phyloP scores from a whole-genome alignment of 2,888 invertebrate species.

The Metallyticus violacea region DNA sequence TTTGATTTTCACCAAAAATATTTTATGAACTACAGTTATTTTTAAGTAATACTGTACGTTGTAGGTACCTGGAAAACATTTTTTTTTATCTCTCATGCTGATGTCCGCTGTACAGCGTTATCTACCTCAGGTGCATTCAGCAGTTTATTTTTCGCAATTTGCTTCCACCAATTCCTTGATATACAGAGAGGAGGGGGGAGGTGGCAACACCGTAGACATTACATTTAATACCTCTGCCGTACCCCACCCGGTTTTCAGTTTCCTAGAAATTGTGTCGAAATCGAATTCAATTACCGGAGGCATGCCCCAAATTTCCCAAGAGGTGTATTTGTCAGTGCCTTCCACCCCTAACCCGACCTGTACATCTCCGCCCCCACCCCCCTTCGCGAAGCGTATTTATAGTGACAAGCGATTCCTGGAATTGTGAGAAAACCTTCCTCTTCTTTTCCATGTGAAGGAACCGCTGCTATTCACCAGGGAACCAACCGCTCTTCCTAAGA shows the following conservation, averaged over 20 bases:
- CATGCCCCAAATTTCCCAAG: conserved; percentile 1
- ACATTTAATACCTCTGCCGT: not conserved
- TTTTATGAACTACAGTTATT: too few relatives aligned
- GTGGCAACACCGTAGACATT: not conserved
- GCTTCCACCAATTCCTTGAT: not conserved
- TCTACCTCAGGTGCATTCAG: not conserved
- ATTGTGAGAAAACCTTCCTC: not conserved
- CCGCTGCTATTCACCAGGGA: not conserved
- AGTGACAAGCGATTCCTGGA: not conserved
- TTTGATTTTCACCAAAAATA: too few relatives aligned
- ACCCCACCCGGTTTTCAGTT: not conserved
- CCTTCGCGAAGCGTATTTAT: not conserved
- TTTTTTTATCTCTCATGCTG: too few relatives aligned
- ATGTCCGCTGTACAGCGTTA: not conserved
- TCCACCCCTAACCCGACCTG: too few relatives aligned
- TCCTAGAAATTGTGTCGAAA: not conserved
- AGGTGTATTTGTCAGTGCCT: not conserved
- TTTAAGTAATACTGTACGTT: too few relatives aligned
- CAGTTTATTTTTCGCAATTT: not conserved
- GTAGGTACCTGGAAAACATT: too few relatives aligned
- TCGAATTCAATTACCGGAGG: not conserved
- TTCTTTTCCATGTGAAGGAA: not conserved
- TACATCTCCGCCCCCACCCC: too few relatives aligned
- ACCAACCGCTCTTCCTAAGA: too few relatives aligned
- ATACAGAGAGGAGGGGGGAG: not conserved